These are phyloP conservation scores for Porites lutea DNA, from an alignment of 64 coral and sea anemone genomes.

Conservation along the genomic window DNA sequence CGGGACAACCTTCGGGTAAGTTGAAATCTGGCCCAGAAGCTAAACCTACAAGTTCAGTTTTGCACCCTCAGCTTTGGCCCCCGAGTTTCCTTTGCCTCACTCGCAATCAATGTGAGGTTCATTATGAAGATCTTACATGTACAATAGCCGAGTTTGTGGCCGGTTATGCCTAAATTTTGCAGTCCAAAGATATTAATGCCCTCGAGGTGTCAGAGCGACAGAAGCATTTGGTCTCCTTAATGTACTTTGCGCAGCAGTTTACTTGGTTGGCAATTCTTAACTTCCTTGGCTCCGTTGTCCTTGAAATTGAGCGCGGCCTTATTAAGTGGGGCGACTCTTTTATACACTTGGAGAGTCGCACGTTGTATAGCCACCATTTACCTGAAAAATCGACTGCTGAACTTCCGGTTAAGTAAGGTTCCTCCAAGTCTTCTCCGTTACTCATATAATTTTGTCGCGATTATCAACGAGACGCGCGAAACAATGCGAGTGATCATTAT, in stretches of 20 bases:
- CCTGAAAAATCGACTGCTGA: background rate
- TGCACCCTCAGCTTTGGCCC: too few relatives aligned
- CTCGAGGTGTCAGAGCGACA: background rate
- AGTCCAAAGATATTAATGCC: background rate
- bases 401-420: background rate
- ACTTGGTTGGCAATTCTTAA: background rate
- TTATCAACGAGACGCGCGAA: background rate
- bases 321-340: conserved; percentile 29
- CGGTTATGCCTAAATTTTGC: background rate
- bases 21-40: too few relatives aligned
- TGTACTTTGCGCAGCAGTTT: conserved; percentile 27
- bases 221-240: conserved; percentile 15
- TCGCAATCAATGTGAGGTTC: too few relatives aligned
- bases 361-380: background rate
- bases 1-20: too few relatives aligned
- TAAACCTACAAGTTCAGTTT: too few relatives aligned
- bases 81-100: too few relatives aligned
- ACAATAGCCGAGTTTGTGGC: background rate
- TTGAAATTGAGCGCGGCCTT: conserved; percentile 34
- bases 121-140: too few relatives aligned
- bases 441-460: background rate
- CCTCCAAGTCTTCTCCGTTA: background rate
- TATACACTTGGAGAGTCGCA: background rate
- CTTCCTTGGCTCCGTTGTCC: background rate
- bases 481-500: too few relatives aligned